These are phyloP conservation scores for Tenthredo mesomela DNA, from an alignment of 2,888 invertebrate genomes.

Conservation along the genomic window DNA sequence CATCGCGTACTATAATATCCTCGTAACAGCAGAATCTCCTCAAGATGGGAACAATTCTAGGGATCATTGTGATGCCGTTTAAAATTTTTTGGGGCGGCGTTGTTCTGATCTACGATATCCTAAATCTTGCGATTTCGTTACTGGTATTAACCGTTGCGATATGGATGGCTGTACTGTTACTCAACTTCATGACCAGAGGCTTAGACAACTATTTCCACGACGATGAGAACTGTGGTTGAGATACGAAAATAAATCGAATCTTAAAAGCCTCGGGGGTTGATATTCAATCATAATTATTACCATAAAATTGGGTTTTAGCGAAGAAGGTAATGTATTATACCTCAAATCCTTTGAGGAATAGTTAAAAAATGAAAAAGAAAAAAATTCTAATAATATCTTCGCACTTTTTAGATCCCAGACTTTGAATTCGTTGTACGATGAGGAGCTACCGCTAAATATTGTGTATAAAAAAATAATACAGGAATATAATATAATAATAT, in stretches of 20 bases:
- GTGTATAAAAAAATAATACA: not conserved
- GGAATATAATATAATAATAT: too few species aligned
- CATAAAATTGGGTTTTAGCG: not conserved
- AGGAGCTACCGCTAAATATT: not conserved
- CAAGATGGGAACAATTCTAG: conserved; percentile 28
- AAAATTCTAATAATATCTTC: not conserved
- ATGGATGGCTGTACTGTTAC: conserved; percentile 22
- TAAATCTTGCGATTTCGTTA: not conserved
- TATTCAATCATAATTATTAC: not conserved
- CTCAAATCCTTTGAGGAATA: not conserved
- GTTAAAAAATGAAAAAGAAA: not conserved
- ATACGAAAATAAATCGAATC: not conserved
- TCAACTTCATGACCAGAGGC: conserved; percentile 7
- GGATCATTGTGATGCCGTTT: conserved; percentile 33
- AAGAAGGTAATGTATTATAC: not conserved
- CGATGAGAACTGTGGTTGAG: conserved; percentile 25
- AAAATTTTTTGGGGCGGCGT: conserved; percentile 24
- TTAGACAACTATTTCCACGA: conserved; percentile 35
- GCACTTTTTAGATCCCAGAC: not conserved
- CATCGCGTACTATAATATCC: not conserved
- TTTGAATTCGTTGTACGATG: not conserved
- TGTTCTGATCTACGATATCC: conserved; percentile 16
- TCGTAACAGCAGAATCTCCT: not conserved
- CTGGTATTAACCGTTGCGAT: not conserved
- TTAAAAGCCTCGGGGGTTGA: not conserved